phyloP scores from a whole-genome alignment of 2,888 invertebrate species.

The Tipula helvola region DNA sequence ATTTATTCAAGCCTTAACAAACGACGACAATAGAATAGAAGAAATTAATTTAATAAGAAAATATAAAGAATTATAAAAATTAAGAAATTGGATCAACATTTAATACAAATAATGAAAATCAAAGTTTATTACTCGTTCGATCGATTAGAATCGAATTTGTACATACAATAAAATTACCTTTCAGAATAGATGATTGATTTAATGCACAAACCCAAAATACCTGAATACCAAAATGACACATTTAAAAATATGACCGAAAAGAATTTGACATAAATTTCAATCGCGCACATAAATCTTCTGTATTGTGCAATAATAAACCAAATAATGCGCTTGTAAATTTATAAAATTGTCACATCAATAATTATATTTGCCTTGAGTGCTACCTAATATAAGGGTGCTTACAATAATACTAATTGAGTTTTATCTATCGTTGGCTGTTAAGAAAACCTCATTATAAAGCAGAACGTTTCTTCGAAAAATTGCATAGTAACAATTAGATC shows the following conservation, averaged over 20 bases:
- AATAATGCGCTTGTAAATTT: background rate
- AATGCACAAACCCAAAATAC: background rate
- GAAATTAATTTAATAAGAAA: too few species aligned
- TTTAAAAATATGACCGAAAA: background rate
- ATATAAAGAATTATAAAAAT: too few species aligned
- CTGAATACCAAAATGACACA: background rate
- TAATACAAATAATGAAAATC: too few species aligned
- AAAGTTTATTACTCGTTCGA: too few species aligned
- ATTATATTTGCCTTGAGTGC: background rate
- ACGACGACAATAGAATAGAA: too few species aligned
- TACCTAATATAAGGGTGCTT: background rate
- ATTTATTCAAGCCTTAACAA: too few species aligned
- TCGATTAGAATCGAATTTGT: too few species aligned
- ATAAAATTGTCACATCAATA: background rate
- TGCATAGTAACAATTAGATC: background rate
- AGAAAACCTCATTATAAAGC: background rate
- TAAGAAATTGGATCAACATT: too few species aligned
- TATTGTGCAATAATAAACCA: background rate
- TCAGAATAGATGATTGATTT: background rate
- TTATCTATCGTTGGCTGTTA: background rate
- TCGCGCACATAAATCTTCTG: background rate
- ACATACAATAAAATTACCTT: too few species aligned
- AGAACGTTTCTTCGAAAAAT: background rate
- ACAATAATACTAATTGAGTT: background rate
- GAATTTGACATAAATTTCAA: background rate